Evolutionary conservation across 2,113 vertebrate species (phyloP), one percentile per base, ranked within the genome.

Genomic region (Alces alces): DNA sequence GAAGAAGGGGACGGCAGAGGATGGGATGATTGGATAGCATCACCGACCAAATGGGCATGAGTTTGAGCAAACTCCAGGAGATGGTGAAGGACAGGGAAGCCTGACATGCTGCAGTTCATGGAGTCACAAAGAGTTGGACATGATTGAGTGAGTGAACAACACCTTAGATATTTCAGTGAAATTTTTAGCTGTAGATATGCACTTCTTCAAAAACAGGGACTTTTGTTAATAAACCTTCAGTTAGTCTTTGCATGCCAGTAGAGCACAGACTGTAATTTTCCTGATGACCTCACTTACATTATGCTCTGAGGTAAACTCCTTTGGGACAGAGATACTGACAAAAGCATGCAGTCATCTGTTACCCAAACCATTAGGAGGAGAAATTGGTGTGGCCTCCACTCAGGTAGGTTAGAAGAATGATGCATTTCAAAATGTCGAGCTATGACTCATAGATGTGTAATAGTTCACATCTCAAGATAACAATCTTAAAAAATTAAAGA

Each of bases 241-340:
- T 13, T 12, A 70, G n/a, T 5, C 8, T 94, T n/a, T 0, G 3
- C 11, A 60, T 91, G 70, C 57, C 39, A 23, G 0, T 6, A 82
- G 92, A 93, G 2, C 2, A 55, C 0, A 4, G 5, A n/a, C 0
- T 52, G 2, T 82, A 66, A 66, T 80, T 78, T 70, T 85, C 84
- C 6, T 54, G 2, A 28, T 43, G 52, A 80, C 21, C 23, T 30
- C 17, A 11, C 43, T 85, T 94, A 25, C 39, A 55, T 93, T 19
- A 60, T 58, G 2, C 19, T 70, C 17, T 45, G 47, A 54, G 28
- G 16, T 54, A 82, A 85, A n/a, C 86, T 55, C 96, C n/a, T 89
- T 21, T 79, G 89, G 95, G 93, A 96, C 6, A 89, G 4, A 88
- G 39, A 39, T 4, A 57, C 17, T 66, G 60, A 93, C 52, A 98